These are phyloP conservation scores for human (Homo sapiens) DNA, from an alignment of 2,113 vertebrate species.

Conservation along the genomic window GRCh38 chr17:79555001-79555500, in stretches of 20 bases:
- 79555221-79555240: fast-evolving
- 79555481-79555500: background rate
- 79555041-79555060: background rate
- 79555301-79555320: fast-evolving
- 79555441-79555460: background rate
- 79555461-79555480: no score
- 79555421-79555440: fast-evolving
- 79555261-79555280: fast-evolving
- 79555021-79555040: background rate
- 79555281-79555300: background rate
- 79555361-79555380: fast-evolving
- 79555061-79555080: background rate
- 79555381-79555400: fast-evolving
- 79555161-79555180: fast-evolving
- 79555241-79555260: fast-evolving
- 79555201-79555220: background rate
- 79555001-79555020: fast-evolving
- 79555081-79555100: background rate
- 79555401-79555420: fast-evolving
- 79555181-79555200: background rate
- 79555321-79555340: background rate
- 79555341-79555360: fast-evolving
- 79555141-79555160: background rate
- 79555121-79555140: background rate
- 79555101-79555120: background rate